A percentile compares a stretch with the other conserved stretches of the same genome.
Evolutionary conservation across 2,113 vertebrate species (phyloP).

Genomic region (Corythoichthys haematopterus): DNA sequence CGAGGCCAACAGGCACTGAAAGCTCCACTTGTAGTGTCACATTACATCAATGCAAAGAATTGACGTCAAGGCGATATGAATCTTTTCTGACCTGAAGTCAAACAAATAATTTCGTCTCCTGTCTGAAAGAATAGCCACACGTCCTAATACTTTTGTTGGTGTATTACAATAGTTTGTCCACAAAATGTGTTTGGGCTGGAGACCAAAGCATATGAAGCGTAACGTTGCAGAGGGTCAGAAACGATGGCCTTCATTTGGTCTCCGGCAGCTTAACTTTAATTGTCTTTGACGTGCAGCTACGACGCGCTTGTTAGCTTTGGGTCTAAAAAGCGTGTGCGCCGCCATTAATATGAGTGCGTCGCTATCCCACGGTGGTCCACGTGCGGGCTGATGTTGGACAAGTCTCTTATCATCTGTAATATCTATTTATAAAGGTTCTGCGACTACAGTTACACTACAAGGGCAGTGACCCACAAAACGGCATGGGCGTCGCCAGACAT

Average conservation of each 20-base stretch:
- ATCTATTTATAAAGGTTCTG: background rate
- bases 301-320: slow-evolving; percentile 33
- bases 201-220: slow-evolving; percentile 1
- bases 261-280: slow-evolving; percentile 52
- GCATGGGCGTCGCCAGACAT: background rate
- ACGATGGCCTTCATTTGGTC: slow-evolving; percentile 36
- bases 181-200: slow-evolving; percentile 18
- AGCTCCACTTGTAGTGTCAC: slow-evolving; percentile 31
- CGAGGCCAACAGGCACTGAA: slow-evolving; percentile 7
- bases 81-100: background rate
- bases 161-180: background rate
- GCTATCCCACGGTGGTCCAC: background rate
- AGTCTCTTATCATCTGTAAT: background rate
- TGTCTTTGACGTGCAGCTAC: slow-evolving; percentile 51
- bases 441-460: background rate
- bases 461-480: background rate
- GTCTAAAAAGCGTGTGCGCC: slow-evolving; percentile 46
- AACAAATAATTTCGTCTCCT: no score
- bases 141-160: background rate
- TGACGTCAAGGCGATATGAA: background rate
- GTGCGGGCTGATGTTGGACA: background rate
- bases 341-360: slow-evolving; percentile 48
- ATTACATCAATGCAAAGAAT: slow-evolving; percentile 30
- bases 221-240: slow-evolving; percentile 12
- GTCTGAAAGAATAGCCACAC: no score